phyloP scores from a whole-genome alignment of 2,113 vertebrate genomes.

The Chionodraco myersi region DNA sequence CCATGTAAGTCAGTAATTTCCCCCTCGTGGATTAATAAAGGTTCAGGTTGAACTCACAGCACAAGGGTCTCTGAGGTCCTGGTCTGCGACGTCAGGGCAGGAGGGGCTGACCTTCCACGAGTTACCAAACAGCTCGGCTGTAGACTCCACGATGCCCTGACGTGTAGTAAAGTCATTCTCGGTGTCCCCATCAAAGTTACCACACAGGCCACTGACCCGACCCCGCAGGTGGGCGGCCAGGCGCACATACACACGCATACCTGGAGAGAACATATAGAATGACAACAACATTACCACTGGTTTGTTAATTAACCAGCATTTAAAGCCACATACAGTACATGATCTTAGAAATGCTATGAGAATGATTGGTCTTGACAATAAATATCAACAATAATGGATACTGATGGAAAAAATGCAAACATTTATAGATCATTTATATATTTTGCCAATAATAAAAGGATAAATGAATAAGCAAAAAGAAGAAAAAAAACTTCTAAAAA shows the following conservation, averaged over 20 bases:
- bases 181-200: constrained; percentile 91
- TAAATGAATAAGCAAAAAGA: neutral
- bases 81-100: constrained; percentile 86
- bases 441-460: neutral
- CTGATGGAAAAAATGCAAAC: neutral
- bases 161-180: constrained; percentile 90
- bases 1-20: neutral
- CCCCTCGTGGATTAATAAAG: no score
- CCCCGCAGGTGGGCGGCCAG: constrained; percentile 84
- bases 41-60: constrained; percentile 65
- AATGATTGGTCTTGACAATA: neutral
- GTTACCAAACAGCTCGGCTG: constrained; percentile 88
- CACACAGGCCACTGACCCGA: constrained; percentile 88
- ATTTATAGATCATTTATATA: neutral
- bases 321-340: neutral
- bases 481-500: neutral
- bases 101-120: constrained; percentile 92
- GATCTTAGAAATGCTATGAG: neutral
- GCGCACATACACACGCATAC: constrained; percentile 90
- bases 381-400: no score
- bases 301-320: neutral
- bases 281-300: neutral
- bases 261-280: constrained; percentile 65
- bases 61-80: constrained; percentile 88
- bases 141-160: constrained; percentile 90